Conservation (phyloP, 1,140 invertebrate genomes). For the Apolygus lucorum region DNA sequence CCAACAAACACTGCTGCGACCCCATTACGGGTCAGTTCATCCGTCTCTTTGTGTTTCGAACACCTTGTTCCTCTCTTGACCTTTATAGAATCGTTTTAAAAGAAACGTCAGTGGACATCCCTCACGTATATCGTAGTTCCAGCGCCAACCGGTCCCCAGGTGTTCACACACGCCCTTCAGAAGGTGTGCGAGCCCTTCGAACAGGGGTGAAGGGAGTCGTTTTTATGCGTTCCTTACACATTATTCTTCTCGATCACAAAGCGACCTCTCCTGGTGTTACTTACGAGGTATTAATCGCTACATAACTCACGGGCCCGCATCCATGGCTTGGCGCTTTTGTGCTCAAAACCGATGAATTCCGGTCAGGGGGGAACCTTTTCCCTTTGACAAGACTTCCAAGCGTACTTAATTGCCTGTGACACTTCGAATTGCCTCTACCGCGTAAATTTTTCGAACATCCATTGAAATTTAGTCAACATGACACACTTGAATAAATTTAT, state of each 20-base stretch:
- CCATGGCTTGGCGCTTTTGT: background rate
- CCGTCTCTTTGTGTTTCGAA: background rate
- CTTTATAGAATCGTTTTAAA: background rate
- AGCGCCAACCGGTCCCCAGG: background rate
- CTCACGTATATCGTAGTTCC: background rate
- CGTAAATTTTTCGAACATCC: too few species aligned
- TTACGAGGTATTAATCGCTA: conserved; percentile 21
- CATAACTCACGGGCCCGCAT: conserved; percentile 8
- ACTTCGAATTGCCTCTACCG: too few species aligned
- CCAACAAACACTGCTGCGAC: background rate
- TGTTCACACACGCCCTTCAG: background rate
- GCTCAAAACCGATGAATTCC: background rate
- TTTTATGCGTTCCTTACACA: background rate
- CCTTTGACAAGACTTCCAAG: background rate
- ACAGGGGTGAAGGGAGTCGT: background rate
- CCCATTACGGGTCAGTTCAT: background rate
- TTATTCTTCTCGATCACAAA: background rate
- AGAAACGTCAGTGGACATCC: background rate
- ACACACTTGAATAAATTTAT: too few species aligned
- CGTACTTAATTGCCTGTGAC: background rate
- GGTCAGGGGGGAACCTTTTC: background rate
- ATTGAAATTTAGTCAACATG: too few species aligned
- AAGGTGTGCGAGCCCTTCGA: background rate
- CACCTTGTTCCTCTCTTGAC: background rate
- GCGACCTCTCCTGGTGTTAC: background rate